Base-by-base conservation (phyloP, 2,888 invertebrate genomes). In the Gibbula magus region DNA sequence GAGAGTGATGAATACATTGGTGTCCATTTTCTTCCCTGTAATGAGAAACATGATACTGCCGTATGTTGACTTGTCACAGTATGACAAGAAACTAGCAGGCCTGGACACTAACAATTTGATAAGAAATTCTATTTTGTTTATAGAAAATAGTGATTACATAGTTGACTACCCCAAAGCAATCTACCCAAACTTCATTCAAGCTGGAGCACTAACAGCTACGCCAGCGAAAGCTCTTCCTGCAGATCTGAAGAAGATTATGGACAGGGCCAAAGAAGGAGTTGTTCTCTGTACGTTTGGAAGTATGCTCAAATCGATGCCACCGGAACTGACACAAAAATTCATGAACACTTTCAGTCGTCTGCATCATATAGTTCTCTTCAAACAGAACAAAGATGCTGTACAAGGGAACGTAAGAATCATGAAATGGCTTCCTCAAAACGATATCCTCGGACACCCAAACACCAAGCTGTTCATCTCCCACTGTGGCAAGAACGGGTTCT, bases 401-500 rank as follows among this genome's bases (percentile, higher is more conserved):
- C 67, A 79, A 0, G 77, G 35, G 0, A 86, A 86, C 76, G 83
- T 87, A 7, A 77, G 78, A 18, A 79, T 82, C 0, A 67, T 80
- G 22, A 76, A 79, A 45, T 88, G 88, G 88, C 25, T 87, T 16
- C 87, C 87, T 0, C 86, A 86, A 52, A 86, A 87, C 74, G 88
- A 87, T 67, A 39, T 88, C 10, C 73, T 87, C 8, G 87, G 81
- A 25, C 86, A 88, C 53, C 81, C 75, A 7, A 85, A 84, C 13
- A 76, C 81, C 8, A 85, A 81, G 54, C 78, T 87, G 5, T 87
- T 89, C 61, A 79, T 89, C n/a, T 84, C 86, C 3, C 88, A 89
- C 73, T 87, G 86, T 51, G 88, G 88, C 8, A 83, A 79, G 35
- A 87, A 86, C 56, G 83, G 87, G 22, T 84, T 86, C 51, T 88